Conservation (phyloP, 2,888 invertebrate species). For the Strigamia transsilvanica region DNA sequence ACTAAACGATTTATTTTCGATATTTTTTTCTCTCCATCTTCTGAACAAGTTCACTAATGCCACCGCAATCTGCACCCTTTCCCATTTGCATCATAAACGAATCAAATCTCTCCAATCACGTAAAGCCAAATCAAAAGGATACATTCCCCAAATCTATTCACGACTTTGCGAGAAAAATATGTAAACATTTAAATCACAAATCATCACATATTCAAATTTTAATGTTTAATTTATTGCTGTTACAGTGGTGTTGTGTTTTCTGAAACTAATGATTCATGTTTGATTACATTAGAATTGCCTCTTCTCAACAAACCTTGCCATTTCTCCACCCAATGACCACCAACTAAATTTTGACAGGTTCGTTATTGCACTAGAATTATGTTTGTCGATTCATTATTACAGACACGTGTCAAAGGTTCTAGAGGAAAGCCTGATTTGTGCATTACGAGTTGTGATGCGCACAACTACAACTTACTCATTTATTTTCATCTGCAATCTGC, state of each 20-base stretch:
- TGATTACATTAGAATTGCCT: neutral
- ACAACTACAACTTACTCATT: conserved; percentile 25
- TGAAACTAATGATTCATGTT: neutral
- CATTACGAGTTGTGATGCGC: conserved; percentile 26
- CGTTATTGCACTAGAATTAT: conserved; percentile 20
- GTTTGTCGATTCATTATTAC: conserved; percentile 25
- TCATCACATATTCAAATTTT: too few species aligned
- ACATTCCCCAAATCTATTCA: too few species aligned
- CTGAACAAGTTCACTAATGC: too few species aligned
- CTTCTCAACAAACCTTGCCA: conserved; percentile 5
- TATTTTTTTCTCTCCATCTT: too few species aligned
- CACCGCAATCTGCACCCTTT: too few species aligned
- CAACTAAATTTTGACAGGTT: conserved; percentile 3
- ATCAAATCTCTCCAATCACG: too few species aligned
- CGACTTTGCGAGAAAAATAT: too few species aligned
- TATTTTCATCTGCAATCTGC: conserved; percentile 26
- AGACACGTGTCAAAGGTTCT: conserved; percentile 22
- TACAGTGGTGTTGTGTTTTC: neutral
- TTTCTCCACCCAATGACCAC: neutral
- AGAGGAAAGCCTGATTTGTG: conserved; percentile 30
- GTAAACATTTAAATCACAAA: too few species aligned
- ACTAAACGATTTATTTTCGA: too few species aligned
- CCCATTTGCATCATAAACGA: too few species aligned
- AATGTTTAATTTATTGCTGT: too few species aligned
- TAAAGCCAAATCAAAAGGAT: too few species aligned